Evolutionary conservation across 2,113 vertebrate genomes (phyloP).

Genomic region (Phasianus colchicus): DNA sequence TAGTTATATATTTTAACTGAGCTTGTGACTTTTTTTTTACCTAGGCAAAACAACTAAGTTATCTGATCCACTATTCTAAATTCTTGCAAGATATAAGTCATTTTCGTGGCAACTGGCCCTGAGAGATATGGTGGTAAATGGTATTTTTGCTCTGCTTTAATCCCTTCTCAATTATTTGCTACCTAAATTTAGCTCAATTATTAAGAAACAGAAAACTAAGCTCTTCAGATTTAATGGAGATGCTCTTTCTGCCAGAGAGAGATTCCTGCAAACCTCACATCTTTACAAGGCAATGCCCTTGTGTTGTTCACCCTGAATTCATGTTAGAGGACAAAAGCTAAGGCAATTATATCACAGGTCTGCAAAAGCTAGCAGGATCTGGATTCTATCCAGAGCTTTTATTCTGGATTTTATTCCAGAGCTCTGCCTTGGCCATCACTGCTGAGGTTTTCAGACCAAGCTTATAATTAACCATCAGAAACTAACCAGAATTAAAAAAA

Average conservation of each 20-base stretch:
- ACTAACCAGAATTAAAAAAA: background rate
- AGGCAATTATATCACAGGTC: background rate
- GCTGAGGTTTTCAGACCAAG: background rate
- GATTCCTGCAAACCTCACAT: background rate
- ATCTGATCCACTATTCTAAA: background rate
- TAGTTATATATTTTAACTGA: background rate
- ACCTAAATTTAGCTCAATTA: background rate
- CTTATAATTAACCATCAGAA: slow-evolving; percentile 1
- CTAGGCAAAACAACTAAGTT: background rate
- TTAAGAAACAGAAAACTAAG: background rate
- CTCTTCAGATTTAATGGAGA: background rate
- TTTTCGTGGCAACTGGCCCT: background rate
- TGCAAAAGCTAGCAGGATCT: background rate
- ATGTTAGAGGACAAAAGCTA: background rate
- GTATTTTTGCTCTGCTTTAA: background rate
- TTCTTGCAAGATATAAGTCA: background rate
- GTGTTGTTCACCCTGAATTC: background rate
- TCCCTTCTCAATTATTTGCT: background rate
- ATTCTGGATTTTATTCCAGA: background rate
- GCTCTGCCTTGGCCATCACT: background rate
- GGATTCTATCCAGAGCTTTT: background rate
- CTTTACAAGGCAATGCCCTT: background rate
- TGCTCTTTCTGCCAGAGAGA: background rate
- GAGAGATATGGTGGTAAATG: background rate
- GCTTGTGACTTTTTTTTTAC: background rate